A percentile compares a stretch with the other conserved stretches of the same genome.
These are phyloP conservation scores for Xyliphius kryptos DNA, from an alignment of 2,113 vertebrate genomes.

Conservation along the genomic window DNA sequence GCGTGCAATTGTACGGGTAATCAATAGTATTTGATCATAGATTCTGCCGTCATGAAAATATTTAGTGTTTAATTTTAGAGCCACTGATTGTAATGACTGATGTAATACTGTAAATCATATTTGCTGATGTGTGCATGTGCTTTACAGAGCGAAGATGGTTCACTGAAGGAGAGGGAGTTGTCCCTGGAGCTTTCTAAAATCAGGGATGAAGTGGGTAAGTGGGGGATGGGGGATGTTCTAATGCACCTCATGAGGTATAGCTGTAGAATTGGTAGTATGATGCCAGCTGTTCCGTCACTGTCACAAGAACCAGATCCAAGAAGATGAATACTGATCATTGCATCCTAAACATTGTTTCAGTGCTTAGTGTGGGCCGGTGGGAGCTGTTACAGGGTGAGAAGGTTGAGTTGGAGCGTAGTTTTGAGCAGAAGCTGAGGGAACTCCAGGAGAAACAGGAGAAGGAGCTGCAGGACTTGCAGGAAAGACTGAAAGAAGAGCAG, in stretches of 20 bases:
- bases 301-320: no score
- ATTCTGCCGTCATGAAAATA: no score
- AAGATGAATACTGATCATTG: no score
- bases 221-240: slow-evolving; percentile 16
- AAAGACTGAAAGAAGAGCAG: slow-evolving; percentile 68
- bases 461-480: slow-evolving; percentile 73
- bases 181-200: slow-evolving; percentile 81
- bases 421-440: slow-evolving; percentile 71
- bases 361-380: slow-evolving; percentile 71
- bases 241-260: neutral
- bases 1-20: no score
- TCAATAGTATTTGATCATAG: no score
- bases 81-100: neutral
- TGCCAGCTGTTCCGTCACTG: no score
- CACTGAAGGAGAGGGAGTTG: slow-evolving; percentile 84
- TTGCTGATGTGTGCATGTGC: slow-evolving; percentile 36
- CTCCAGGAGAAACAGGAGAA: slow-evolving; percentile 71
- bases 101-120: neutral
- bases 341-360: no score
- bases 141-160: slow-evolving; percentile 80
- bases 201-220: slow-evolving; percentile 98
- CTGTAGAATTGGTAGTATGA: slow-evolving; percentile 15
- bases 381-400: slow-evolving; percentile 85
- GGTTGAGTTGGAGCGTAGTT: slow-evolving; percentile 74
- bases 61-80: no score